These are phyloP conservation scores for Zaprionus lineosus DNA, from an alignment of 2,888 invertebrate species.

Conservation along the genomic window DNA sequence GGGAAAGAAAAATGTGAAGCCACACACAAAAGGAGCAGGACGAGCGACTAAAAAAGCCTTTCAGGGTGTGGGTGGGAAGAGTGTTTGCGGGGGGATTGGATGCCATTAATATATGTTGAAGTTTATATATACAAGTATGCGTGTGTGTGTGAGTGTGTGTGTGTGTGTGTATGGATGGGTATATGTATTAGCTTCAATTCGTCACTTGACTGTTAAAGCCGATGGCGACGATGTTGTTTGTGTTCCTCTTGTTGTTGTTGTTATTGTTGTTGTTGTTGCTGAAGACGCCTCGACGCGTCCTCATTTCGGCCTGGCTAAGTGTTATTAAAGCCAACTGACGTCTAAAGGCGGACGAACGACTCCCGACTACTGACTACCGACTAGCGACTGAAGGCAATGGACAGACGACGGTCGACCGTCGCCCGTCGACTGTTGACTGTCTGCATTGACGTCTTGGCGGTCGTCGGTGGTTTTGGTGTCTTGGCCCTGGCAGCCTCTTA, in stretches of 20 bases:
- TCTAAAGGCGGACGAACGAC: slow-evolving; percentile 24
- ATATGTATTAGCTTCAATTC: slow-evolving; percentile 70
- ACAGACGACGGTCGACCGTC: slow-evolving; percentile 26
- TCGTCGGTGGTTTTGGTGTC: slow-evolving; percentile 3
- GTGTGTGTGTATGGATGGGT: slow-evolving; percentile 3
- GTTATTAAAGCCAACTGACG: slow-evolving; percentile 62
- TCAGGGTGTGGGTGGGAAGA: slow-evolving; percentile 10
- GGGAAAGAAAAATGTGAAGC: slow-evolving; percentile 36
- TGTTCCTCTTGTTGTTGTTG: slow-evolving; percentile 25
- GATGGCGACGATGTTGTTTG: slow-evolving; percentile 31
- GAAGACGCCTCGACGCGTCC: slow-evolving; percentile 18
- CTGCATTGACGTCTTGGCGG: slow-evolving; percentile 38
- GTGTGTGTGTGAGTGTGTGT: slow-evolving; percentile 1
- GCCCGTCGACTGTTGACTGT: slow-evolving; percentile 24
- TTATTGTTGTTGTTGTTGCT: slow-evolving; percentile 25
- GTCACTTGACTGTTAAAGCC: slow-evolving; percentile 58
- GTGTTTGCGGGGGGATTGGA: slow-evolving; percentile 5
- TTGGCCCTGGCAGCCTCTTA: slow-evolving; percentile 46
- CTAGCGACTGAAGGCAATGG: slow-evolving; percentile 3
- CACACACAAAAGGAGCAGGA: slow-evolving; percentile 16
- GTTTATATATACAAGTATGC: slow-evolving; percentile 11
- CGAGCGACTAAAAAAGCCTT: slow-evolving; percentile 2
- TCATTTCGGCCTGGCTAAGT: slow-evolving; percentile 46
- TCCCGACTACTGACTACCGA: slow-evolving; percentile 20
- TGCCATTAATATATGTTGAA: slow-evolving; percentile 45